A percentile compares a stretch with the other conserved stretches of the same genome.
Conservation (phyloP, 2,797 vertebrate species). For the Sebastes nivosus region DNA sequence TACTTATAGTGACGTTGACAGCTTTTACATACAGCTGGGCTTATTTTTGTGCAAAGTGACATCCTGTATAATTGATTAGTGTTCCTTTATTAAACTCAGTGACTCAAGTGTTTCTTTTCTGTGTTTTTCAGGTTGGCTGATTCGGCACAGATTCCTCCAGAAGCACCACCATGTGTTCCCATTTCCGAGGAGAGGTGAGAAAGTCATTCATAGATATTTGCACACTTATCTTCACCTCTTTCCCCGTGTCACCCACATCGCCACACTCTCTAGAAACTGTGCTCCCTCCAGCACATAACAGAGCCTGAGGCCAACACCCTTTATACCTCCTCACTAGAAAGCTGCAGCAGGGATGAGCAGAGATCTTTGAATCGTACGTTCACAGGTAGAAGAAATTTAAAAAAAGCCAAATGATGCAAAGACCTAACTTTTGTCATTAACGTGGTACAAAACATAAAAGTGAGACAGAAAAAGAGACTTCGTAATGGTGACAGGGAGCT, state of each 20-base stretch:
- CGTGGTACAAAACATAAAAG: not conserved
- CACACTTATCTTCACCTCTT: not conserved
- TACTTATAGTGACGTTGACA: not conserved
- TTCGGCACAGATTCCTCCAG: not conserved
- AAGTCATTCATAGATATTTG: not conserved
- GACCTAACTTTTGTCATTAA: not conserved
- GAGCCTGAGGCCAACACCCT: constrained; percentile 12
- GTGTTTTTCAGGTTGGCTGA: constrained; percentile 33
- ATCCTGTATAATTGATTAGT: not conserved
- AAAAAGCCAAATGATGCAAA: not conserved
- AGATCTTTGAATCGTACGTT: not conserved
- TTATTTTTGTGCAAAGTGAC: not conserved
- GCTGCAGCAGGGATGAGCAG: not conserved
- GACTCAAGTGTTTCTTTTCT: not conserved
- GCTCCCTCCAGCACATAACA: constrained; percentile 8
- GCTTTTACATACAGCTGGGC: not conserved
- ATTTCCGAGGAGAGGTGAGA: constrained; percentile 37
- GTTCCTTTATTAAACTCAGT: not conserved
- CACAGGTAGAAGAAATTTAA: not conserved
- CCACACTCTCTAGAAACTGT: not conserved
- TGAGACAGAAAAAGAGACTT: not conserved
- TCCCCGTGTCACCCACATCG: not conserved
- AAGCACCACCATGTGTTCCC: not conserved
- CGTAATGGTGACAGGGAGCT: constrained; percentile 17
- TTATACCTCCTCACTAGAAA: not conserved